Percentiles rank a stretch among this genome's conserved stretches.
These are phyloP conservation scores for Chaetodon trifascialis DNA, from an alignment of 2,113 vertebrate species.

Conservation along the genomic window DNA sequence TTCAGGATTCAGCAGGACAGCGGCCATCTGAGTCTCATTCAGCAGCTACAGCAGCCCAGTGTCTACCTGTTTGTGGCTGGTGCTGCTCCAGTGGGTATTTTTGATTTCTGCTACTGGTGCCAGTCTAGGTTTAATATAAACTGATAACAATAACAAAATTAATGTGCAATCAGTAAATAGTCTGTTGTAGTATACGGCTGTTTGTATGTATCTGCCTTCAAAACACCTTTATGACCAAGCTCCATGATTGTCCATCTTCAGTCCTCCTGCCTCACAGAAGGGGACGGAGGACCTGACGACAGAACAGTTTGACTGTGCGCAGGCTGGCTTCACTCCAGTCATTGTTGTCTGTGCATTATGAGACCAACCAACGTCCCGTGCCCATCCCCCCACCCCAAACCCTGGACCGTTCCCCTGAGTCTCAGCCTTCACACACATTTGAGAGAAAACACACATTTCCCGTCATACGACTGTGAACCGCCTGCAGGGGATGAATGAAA, in stretches of 20 bases:
- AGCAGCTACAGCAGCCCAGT: background rate
- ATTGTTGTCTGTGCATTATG: conserved; percentile 13
- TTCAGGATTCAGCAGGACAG: background rate
- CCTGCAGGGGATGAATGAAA: conserved; percentile 32
- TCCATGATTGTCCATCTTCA: no score
- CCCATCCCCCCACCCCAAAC: no score
- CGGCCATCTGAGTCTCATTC: background rate
- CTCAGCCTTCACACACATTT: conserved; percentile 60
- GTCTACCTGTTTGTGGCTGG: background rate
- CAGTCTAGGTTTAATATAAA: no score
- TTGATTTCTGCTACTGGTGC: no score
- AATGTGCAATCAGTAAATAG: no score
- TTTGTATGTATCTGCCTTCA: no score
- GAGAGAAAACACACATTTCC: conserved; percentile 76
- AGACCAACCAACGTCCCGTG: background rate
- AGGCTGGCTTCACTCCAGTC: conserved; percentile 2
- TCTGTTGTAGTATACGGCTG: no score
- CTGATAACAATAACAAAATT: no score
- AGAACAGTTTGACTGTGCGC: background rate
- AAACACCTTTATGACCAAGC: no score
- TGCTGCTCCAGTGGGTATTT: no score
- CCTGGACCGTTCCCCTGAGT: conserved; percentile 14
- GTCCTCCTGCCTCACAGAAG: no score
- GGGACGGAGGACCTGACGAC: no score
- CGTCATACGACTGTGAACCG: conserved; percentile 62